Conservation (phyloP, 2,113 vertebrate species). For the Leptodactylus fuscus region DNA sequence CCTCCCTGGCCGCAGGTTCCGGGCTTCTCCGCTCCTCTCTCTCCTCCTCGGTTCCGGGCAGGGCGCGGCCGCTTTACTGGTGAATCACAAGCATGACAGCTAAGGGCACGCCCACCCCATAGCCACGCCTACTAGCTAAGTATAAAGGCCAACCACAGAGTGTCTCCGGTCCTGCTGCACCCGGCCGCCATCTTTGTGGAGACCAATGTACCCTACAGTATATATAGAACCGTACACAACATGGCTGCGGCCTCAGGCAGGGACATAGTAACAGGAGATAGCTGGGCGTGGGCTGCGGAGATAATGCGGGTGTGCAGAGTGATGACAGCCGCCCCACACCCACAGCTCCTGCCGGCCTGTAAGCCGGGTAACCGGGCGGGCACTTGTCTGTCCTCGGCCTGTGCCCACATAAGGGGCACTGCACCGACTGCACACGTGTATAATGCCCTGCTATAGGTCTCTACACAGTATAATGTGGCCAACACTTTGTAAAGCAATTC, state of each 20-base stretch:
- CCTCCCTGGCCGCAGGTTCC: background rate
- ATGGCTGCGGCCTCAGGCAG: background rate
- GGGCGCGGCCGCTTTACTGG: conserved; percentile 32
- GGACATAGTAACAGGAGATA: background rate
- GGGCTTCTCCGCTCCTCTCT: background rate
- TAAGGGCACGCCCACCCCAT: background rate
- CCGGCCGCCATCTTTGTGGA: background rate
- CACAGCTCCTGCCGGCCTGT: background rate
- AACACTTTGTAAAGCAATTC: too few species aligned
- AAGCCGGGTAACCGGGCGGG: background rate
- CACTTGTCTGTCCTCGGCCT: too few species aligned
- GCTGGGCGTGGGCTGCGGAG: background rate
- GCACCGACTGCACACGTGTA: too few species aligned
- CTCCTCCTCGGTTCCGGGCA: conserved; percentile 1
- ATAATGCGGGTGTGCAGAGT: background rate
- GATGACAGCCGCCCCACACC: background rate
- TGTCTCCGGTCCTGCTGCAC: background rate
- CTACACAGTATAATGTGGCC: too few species aligned
- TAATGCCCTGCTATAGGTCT: too few species aligned
- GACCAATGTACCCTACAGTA: background rate
- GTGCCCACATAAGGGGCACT: too few species aligned
- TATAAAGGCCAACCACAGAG: background rate
- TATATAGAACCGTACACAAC: background rate
- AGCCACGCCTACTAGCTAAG: background rate
- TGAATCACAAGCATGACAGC: background rate